Conservation (phyloP, 2,113 vertebrate species). For the Corythoichthys intestinalis region DNA sequence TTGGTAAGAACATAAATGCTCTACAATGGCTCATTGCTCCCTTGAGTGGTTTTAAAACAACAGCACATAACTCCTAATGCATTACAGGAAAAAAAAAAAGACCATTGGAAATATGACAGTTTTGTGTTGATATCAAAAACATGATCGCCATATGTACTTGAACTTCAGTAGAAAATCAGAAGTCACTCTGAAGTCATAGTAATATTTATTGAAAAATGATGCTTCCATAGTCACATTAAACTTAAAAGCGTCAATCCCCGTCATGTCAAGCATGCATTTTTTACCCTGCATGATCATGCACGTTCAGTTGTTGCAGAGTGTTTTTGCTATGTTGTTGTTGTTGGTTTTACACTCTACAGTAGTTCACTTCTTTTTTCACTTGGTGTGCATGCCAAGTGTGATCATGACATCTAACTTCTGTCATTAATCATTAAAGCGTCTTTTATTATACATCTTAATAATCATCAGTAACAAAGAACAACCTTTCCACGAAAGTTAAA, state of each 20-base stretch:
- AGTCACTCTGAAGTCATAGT: not conserved
- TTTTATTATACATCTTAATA: not conserved
- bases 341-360: not conserved
- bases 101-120: not conserved
- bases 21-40: conserved; percentile 13
- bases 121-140: not conserved
- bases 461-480: not conserved
- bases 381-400: not conserved
- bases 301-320: not conserved
- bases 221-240: not conserved
- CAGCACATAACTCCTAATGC: not conserved
- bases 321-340: not conserved
- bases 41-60: conserved; percentile 2
- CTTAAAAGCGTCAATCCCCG: not conserved
- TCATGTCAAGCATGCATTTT: not conserved
- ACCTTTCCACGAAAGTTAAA: too few relatives aligned
- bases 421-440: not conserved
- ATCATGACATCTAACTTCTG: not conserved
- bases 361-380: not conserved
- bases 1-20: not conserved
- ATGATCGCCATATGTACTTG: not conserved
- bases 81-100: conserved; percentile 1
- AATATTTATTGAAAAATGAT: not conserved
- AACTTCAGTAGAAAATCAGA: not conserved
- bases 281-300: not conserved